Conservation (phyloP, 2,113 vertebrate species). For the Thalassoma bifasciatum region DNA sequence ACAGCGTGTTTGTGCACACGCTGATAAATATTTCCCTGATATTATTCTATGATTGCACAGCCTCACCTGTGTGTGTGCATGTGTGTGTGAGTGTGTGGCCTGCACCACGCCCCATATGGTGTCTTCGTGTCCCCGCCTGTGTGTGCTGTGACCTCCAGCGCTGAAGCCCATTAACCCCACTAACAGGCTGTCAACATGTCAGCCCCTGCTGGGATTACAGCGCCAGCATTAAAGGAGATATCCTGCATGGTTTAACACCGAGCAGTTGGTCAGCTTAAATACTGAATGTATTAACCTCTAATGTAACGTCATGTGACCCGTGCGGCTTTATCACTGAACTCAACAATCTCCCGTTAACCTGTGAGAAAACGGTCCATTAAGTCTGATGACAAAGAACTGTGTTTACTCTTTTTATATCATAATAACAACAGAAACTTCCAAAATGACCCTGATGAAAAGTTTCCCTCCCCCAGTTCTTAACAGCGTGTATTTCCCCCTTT, state of each 20-base stretch:
- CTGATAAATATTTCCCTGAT: neutral
- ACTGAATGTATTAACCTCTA: neutral
- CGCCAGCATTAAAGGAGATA: conserved; percentile 19
- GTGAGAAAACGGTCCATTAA: too few species aligned
- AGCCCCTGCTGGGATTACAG: conserved; percentile 18
- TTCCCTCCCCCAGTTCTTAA: too few species aligned
- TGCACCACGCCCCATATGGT: conserved; percentile 27
- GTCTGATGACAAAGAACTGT: too few species aligned
- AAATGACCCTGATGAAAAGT: too few species aligned
- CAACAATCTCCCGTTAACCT: neutral
- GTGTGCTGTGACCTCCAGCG: conserved; percentile 52
- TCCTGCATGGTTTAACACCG: neutral
- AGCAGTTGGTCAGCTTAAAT: neutral
- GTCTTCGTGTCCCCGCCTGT: conserved; percentile 14
- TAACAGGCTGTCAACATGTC: conserved; percentile 48
- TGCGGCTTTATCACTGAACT: too few species aligned
- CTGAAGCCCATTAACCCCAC: conserved; percentile 64
- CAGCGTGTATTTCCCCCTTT: too few species aligned
- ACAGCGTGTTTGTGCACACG: neutral
- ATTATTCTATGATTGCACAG: neutral
- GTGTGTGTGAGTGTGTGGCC: conserved; percentile 1
- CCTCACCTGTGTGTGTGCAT: neutral
- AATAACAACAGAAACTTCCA: too few species aligned
- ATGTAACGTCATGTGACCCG: neutral
- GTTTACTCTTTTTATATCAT: too few species aligned